phyloP scores from a whole-genome alignment of 2,888 invertebrate species.

The Stenchaetothrips biformis region DNA sequence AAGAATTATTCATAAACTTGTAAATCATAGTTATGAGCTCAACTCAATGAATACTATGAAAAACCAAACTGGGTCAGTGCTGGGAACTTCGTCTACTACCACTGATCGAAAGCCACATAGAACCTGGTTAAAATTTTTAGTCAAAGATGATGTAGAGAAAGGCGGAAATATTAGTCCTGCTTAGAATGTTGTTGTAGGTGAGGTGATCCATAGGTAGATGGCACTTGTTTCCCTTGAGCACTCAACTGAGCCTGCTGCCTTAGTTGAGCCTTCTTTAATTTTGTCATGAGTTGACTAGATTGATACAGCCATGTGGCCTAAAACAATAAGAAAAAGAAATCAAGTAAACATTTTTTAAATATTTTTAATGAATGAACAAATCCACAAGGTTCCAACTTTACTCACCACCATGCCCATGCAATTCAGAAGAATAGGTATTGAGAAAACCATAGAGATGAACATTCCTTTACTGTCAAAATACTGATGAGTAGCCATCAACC shows the following conservation, averaged over 20 bases:
- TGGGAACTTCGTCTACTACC: too few relatives aligned
- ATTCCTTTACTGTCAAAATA: constrained; percentile 92
- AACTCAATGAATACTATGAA: too few relatives aligned
- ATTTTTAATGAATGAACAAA: constrained; percentile 27
- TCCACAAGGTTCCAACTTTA: constrained; percentile 40
- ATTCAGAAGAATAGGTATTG: constrained; percentile 85
- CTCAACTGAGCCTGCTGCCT: constrained; percentile 52
- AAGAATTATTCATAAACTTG: too few relatives aligned
- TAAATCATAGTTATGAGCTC: too few relatives aligned
- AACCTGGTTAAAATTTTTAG: too few relatives aligned
- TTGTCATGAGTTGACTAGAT: constrained; percentile 81
- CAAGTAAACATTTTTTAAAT: neutral
- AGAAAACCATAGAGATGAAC: constrained; percentile 90
- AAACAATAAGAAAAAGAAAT: constrained; percentile 40
- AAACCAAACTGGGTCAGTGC: too few relatives aligned
- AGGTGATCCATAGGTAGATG: neutral
- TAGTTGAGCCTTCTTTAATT: constrained; percentile 74
- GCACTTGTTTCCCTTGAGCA: constrained; percentile 31
- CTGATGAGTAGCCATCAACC: constrained; percentile 81
- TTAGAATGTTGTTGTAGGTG: neutral
- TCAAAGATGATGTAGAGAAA: too few relatives aligned
- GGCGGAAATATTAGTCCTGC: neutral
- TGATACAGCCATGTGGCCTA: constrained; percentile 88
- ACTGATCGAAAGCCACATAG: too few relatives aligned
- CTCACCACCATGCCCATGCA: constrained; percentile 93